Conservation (phyloP, 2,888 invertebrate genomes). For the Athalia rosae region DNA sequence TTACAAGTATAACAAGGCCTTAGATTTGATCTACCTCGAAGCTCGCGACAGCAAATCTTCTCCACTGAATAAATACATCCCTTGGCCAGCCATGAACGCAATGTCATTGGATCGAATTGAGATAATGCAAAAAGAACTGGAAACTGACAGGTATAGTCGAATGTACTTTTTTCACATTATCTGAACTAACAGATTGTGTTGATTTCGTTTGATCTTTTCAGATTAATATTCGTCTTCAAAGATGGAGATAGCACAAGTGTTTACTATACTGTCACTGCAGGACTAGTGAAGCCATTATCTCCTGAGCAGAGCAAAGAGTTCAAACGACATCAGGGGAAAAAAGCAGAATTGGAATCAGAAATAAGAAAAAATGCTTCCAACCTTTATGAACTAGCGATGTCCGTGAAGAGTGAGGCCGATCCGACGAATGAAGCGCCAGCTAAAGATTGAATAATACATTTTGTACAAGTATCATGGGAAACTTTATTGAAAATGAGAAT, state of each 20-base stretch:
- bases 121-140: slow-evolving; percentile 71
- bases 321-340: slow-evolving; percentile 63
- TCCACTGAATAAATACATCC: slow-evolving; percentile 71
- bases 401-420: slow-evolving; percentile 47
- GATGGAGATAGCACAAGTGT: slow-evolving; percentile 68
- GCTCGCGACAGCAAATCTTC: slow-evolving; percentile 70
- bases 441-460: slow-evolving; percentile 20
- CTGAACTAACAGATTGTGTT: slow-evolving; percentile 34
- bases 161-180: slow-evolving; percentile 32
- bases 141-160: slow-evolving; percentile 59
- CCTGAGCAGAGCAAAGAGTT: slow-evolving; percentile 61
- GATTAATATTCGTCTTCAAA: slow-evolving; percentile 68
- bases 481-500: background rate
- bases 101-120: slow-evolving; percentile 71
- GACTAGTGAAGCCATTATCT: slow-evolving; percentile 64
- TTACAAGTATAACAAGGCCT: slow-evolving; percentile 70
- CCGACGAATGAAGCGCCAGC: background rate
- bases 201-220: slow-evolving; percentile 52
- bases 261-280: slow-evolving; percentile 64
- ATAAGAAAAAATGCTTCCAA: slow-evolving; percentile 66
- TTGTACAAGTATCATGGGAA: too few relatives aligned
- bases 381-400: slow-evolving; percentile 67
- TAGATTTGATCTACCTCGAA: slow-evolving; percentile 72
- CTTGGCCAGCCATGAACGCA: slow-evolving; percentile 69
- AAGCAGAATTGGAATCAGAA: slow-evolving; percentile 61